A percentile compares a stretch with the other conserved stretches of the same genome.
Evolutionary conservation across 2,888 invertebrate species (phyloP).

Genomic region (Sminthurinus aureus): DNA sequence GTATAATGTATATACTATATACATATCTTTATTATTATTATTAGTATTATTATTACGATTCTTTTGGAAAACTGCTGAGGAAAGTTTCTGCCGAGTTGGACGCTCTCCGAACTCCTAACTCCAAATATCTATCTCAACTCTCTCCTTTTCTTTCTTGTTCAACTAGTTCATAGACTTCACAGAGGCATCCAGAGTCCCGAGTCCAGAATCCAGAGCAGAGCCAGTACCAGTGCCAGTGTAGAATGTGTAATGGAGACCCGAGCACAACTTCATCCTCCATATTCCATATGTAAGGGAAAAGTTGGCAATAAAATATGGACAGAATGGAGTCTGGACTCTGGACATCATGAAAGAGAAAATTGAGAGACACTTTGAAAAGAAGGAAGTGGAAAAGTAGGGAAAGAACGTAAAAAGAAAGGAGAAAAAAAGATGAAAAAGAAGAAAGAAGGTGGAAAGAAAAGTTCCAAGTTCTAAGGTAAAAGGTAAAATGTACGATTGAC

Average conservation of each 20-base stretch:
- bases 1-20: too few relatives aligned
- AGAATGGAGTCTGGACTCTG: slow-evolving; percentile 25
- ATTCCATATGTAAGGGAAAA: neutral
- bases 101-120: slow-evolving; percentile 6
- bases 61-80: neutral
- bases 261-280: too few relatives aligned
- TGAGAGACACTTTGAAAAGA: too few relatives aligned
- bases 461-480: slow-evolving; percentile 28
- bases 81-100: slow-evolving; percentile 4
- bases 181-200: neutral
- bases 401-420: neutral
- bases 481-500: slow-evolving; percentile 20
- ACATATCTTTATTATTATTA: neutral
- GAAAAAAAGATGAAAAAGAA: neutral
- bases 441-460: slow-evolving; percentile 6
- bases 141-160: neutral
- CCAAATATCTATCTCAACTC: slow-evolving; percentile 14
- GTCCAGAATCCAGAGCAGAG: too few relatives aligned
- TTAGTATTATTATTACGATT: neutral
- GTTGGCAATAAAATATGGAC: slow-evolving; percentile 31
- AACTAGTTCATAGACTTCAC: neutral
- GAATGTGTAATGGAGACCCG: neutral
- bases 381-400: neutral
- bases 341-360: slow-evolving; percentile 20
- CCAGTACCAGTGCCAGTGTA: neutral